Conservation (phyloP, 2,113 vertebrate genomes). For the Pholis gunnellus region DNA sequence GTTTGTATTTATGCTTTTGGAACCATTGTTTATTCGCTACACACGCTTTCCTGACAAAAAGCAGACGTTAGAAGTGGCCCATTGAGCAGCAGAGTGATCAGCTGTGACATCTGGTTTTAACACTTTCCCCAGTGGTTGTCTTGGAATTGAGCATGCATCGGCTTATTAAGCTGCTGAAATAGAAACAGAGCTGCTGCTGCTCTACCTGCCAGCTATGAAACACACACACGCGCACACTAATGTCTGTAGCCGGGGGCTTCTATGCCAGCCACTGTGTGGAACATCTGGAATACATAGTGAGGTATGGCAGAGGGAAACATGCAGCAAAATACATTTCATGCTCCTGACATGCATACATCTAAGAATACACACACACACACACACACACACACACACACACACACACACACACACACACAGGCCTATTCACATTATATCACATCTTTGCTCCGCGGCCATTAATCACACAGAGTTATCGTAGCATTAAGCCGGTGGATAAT, state of each 20-base stretch:
- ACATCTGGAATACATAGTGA: conserved; percentile 83
- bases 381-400: not conserved
- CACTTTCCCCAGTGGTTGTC: conserved; percentile 79
- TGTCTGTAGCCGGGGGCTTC: conserved; percentile 59
- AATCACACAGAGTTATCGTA: conserved; percentile 56
- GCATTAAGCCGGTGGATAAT: conserved; percentile 47
- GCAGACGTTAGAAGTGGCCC: conserved; percentile 77
- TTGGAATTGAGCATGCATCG: conserved; percentile 83
- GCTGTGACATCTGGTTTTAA: conserved; percentile 88
- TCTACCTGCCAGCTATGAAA: conserved; percentile 17
- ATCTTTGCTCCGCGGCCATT: conserved; percentile 38
- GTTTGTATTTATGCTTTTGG: conserved; percentile 10
- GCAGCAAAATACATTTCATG: conserved; percentile 44
- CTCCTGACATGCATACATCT: conserved; percentile 11
- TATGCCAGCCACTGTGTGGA: conserved; percentile 72
- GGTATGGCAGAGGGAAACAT: conserved; percentile 38
- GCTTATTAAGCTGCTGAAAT: conserved; percentile 79
- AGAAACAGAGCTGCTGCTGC: conserved; percentile 76
- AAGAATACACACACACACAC: conserved; percentile 1
- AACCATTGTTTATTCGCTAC: not conserved
- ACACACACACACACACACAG: not conserved
- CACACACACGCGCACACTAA: not conserved
- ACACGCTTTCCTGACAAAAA: conserved; percentile 74
- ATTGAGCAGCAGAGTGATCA: conserved; percentile 78
- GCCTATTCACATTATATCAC: conserved; percentile 35